These are phyloP conservation scores for Plotosus lineatus DNA, from an alignment of 2,113 vertebrate species.

Conservation along the genomic window DNA sequence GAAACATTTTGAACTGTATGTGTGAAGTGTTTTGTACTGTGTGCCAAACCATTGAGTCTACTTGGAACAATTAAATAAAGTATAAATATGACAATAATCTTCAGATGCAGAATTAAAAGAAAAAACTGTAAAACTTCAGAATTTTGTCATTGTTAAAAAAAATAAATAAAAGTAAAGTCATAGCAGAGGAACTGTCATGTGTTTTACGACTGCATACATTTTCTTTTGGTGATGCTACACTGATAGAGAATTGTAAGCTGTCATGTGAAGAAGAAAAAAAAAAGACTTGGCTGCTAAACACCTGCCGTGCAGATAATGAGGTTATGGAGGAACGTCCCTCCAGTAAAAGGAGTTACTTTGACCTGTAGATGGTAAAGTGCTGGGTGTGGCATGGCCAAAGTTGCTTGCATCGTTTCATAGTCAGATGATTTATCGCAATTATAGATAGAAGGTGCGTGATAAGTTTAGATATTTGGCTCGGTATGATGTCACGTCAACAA, in stretches of 20 bases:
- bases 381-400: constrained; percentile 41
- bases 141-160: neutral
- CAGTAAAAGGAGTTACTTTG: constrained; percentile 32
- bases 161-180: neutral
- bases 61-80: constrained; percentile 28
- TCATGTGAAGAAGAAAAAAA: too few species aligned
- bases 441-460: constrained; percentile 39
- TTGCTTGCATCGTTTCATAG: constrained; percentile 7
- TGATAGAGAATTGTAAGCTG: constrained; percentile 26
- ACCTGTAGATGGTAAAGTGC: constrained; percentile 29
- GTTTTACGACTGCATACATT: neutral
- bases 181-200: neutral
- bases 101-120: constrained; percentile 14
- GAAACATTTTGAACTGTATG: constrained; percentile 28
- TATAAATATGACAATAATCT: neutral
- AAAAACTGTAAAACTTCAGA: neutral
- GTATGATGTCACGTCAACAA: constrained; percentile 31
- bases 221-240: neutral
- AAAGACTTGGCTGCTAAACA: constrained; percentile 18
- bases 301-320: constrained; percentile 23
- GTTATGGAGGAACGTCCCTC: constrained; percentile 16
- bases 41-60: constrained; percentile 22
- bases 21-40: constrained; percentile 37
- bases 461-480: constrained; percentile 9
- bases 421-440: constrained; percentile 51